Conservation (phyloP, 2,797 vertebrate species). For the Furcifer pardalis region DNA sequence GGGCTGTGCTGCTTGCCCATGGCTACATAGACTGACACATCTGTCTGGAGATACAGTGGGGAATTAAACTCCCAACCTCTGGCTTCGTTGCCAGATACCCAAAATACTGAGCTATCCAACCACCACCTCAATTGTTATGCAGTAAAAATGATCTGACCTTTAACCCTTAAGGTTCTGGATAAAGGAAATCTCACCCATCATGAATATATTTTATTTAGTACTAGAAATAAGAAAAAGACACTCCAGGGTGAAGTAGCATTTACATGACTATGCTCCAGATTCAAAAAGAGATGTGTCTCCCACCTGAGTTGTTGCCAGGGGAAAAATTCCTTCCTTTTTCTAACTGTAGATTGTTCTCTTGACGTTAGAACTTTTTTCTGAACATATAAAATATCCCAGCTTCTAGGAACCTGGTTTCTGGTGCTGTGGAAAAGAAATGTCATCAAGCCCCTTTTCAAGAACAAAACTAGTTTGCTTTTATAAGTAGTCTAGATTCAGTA, state of each 20-base stretch:
- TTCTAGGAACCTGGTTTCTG: background rate
- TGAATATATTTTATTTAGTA: too few species aligned
- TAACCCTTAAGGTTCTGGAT: background rate
- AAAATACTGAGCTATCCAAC: too few species aligned
- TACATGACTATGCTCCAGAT: background rate
- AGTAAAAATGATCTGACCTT: background rate
- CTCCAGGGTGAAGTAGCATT: background rate
- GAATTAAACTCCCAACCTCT: too few species aligned
- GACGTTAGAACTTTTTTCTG: background rate
- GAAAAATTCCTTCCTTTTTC: background rate
- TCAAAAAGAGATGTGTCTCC: background rate
- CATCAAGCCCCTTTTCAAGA: background rate
- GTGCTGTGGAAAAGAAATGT: background rate
- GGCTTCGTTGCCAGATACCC: too few species aligned
- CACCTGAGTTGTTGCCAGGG: background rate
- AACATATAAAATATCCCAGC: background rate
- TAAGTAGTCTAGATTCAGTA: background rate
- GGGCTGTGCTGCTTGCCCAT: too few species aligned
- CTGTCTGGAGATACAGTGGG: too few species aligned
- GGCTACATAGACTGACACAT: too few species aligned
- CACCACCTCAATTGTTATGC: too few species aligned
- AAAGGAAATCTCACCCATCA: background rate
- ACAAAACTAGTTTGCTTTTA: background rate
- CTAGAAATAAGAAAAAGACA: background rate
- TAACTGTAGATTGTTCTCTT: background rate